Evolutionary conservation across 1,140 invertebrate genomes (phyloP).

Genomic region (Batillaria attramentaria): DNA sequence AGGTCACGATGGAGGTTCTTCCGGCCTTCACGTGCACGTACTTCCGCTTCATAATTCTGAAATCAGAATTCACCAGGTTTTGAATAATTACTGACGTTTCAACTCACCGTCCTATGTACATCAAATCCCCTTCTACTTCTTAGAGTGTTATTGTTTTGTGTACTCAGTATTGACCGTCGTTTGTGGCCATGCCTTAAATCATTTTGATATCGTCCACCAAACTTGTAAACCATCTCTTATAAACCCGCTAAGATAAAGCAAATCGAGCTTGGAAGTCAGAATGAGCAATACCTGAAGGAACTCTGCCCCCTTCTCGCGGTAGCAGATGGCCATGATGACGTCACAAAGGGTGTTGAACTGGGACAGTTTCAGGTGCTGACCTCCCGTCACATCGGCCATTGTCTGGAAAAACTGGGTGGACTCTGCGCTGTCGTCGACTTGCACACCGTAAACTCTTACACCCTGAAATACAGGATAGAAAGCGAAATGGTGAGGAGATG

Average conservation of each 20-base stretch:
- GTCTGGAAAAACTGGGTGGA: conserved; percentile 37
- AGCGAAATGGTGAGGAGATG: too few relatives aligned
- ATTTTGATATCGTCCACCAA: conserved; percentile 56
- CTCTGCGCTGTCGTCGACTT: conserved; percentile 21
- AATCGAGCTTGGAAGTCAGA: background rate
- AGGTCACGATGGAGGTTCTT: conserved; percentile 18
- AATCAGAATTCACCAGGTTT: conserved; percentile 2
- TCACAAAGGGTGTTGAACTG: conserved; percentile 50
- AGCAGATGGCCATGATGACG: conserved; percentile 59
- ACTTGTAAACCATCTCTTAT: conserved; percentile 38
- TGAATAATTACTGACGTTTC: background rate
- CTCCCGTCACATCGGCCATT: conserved; percentile 45
- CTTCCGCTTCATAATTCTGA: conserved; percentile 36
- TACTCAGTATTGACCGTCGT: background rate
- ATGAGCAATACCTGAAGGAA: too few relatives aligned
- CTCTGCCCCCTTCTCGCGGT: conserved; percentile 43
- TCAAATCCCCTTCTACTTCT: too few relatives aligned
- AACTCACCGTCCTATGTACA: too few relatives aligned
- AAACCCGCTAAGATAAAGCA: background rate
- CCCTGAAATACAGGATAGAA: conserved; percentile 36
- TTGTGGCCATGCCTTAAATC: background rate
- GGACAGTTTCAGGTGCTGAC: conserved; percentile 44
- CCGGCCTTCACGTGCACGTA: conserved; percentile 20
- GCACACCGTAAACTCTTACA: conserved; percentile 52
- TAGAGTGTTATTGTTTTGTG: background rate